Conservation (phyloP, 2,888 invertebrate genomes). For the Agrilus biguttatus region DNA sequence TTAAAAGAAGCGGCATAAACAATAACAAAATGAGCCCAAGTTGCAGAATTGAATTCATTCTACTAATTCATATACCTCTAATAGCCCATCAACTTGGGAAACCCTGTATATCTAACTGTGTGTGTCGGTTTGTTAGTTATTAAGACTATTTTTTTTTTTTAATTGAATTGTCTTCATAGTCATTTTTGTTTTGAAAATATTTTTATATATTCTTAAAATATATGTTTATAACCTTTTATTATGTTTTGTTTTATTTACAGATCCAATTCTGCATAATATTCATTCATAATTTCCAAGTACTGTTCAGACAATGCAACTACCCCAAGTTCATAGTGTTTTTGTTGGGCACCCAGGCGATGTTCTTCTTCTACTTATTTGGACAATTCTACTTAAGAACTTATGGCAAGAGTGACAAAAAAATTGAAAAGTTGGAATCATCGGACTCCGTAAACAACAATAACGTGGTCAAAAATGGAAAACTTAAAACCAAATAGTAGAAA, state of each 20-base stretch:
- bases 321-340: slow-evolving; percentile 53
- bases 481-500: slow-evolving; percentile 9
- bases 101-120: too few species aligned
- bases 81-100: too few species aligned
- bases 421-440: background rate
- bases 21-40: too few species aligned
- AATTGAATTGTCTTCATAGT: too few species aligned
- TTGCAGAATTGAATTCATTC: too few species aligned
- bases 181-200: too few species aligned
- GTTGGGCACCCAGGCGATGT: slow-evolving; percentile 47
- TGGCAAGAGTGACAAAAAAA: slow-evolving; percentile 17
- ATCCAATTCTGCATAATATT: slow-evolving; percentile 64
- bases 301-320: slow-evolving; percentile 52
- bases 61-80: too few species aligned
- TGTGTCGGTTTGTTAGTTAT: too few species aligned
- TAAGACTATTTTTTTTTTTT: too few species aligned
- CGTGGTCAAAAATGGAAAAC: slow-evolving; percentile 11
- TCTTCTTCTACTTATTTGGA: slow-evolving; percentile 67
- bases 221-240: too few species aligned
- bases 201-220: too few species aligned
- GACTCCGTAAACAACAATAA: slow-evolving; percentile 7
- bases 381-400: slow-evolving; percentile 60
- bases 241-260: slow-evolving; percentile 29
- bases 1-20: too few species aligned
- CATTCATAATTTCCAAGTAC: slow-evolving; percentile 50